These are phyloP conservation scores for Pristionchus fissidentatus DNA, from an alignment of 2,888 invertebrate species.

Conservation along the genomic window DNA sequence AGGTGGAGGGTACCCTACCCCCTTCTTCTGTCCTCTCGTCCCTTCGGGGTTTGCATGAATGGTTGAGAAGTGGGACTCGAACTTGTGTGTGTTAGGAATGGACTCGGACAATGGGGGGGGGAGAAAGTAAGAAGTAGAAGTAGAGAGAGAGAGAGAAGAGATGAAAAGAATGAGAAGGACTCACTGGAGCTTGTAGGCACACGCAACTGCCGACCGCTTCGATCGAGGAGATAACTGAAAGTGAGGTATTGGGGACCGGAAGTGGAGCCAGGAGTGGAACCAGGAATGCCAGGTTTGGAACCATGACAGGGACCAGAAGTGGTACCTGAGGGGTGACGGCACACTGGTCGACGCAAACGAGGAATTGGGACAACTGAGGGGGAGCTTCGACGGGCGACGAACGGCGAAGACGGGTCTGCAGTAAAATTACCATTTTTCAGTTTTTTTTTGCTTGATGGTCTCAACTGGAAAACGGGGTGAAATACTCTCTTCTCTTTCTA, in stretches of 20 bases:
- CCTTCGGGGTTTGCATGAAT: conserved; percentile 44
- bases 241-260: not conserved
- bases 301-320: not conserved
- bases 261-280: no score
- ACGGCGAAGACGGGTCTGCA: conserved; percentile 4
- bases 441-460: no score
- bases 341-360: conserved; percentile 74
- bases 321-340: conserved; percentile 59
- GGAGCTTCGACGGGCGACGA: conserved; percentile 55
- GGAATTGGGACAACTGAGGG: conserved; percentile 66
- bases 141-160: not conserved
- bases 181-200: conserved; percentile 46
- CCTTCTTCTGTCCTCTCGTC: not conserved
- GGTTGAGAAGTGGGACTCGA: conserved; percentile 41
- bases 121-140: conserved; percentile 22
- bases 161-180: conserved; percentile 36
- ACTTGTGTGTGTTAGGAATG: conserved; percentile 34
- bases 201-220: conserved; percentile 32
- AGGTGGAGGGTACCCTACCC: no score
- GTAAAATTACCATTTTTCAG: no score
- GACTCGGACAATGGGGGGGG: conserved; percentile 27
- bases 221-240: not conserved
- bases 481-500: no score
- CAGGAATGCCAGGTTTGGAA: not conserved
- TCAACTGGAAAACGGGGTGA: no score